Evolutionary conservation across 2,113 vertebrate genomes (phyloP).

Genomic region (Ophiodon elongatus): DNA sequence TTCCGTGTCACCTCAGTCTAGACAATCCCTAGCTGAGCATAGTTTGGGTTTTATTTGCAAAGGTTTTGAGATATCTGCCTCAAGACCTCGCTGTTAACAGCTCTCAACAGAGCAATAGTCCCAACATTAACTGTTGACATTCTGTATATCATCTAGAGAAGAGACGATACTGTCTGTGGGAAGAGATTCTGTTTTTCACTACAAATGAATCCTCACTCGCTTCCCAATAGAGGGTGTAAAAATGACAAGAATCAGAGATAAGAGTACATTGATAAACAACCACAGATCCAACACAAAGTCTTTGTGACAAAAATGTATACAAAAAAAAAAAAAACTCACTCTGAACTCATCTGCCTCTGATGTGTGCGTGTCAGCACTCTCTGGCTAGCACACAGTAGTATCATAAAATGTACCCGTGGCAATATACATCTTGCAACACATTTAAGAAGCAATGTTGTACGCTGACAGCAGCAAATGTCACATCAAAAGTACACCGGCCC

Average conservation of each 20-base stretch:
- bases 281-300: background rate
- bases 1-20: too few relatives aligned
- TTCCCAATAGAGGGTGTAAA: conserved; percentile 1
- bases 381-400: too few relatives aligned
- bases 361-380: background rate
- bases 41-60: background rate
- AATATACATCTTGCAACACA: background rate
- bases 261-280: background rate
- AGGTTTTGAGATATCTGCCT: background rate
- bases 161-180: background rate
- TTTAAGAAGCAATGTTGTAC: too few relatives aligned
- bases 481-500: background rate
- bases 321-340: too few relatives aligned
- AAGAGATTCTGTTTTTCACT: background rate
- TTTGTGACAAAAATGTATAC: conserved; percentile 4
- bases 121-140: background rate
- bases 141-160: background rate
- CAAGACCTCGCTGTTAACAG: background rate
- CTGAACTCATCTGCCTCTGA: background rate
- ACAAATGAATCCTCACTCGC: background rate
- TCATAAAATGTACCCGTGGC: background rate
- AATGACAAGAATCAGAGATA: background rate
- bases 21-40: background rate
- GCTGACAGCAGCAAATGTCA: background rate
- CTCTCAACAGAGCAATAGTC: background rate